phyloP scores from a whole-genome alignment of 2,797 vertebrate genomes.

The Botia kubotai region DNA sequence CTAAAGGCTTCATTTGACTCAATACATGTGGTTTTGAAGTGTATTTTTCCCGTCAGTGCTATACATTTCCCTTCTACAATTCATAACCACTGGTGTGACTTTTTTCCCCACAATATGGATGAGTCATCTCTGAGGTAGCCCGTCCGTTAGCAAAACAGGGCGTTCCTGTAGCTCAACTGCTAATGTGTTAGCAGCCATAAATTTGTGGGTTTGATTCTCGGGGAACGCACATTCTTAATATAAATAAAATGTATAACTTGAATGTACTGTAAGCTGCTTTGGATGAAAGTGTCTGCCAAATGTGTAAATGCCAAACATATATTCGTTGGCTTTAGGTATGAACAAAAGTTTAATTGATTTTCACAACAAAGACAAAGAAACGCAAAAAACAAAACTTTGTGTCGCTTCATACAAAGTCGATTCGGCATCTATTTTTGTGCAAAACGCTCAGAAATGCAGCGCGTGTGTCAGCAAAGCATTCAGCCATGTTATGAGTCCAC shows the following conservation, averaged over 20 bases:
- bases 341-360: slow-evolving; percentile 3
- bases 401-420: too few relatives aligned
- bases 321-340: background rate
- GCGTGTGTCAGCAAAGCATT: background rate
- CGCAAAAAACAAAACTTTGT: background rate
- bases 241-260: too few relatives aligned
- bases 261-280: too few relatives aligned
- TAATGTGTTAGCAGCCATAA: too few relatives aligned
- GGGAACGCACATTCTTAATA: too few relatives aligned
- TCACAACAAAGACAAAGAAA: background rate
- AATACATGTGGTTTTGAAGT: slow-evolving; percentile 11
- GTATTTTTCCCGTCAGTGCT: background rate
- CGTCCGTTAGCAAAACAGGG: background rate
- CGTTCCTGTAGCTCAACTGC: too few relatives aligned
- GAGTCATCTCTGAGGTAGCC: background rate
- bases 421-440: background rate
- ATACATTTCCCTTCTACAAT: background rate
- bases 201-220: too few relatives aligned
- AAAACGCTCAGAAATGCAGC: background rate
- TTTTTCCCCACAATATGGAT: background rate
- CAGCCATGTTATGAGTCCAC: background rate
- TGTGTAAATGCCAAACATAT: background rate
- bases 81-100: background rate
- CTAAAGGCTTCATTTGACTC: background rate
- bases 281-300: too few relatives aligned